Evolutionary conservation across 2,888 invertebrate species (phyloP), one percentile per base, ranked within the genome.

Genomic region (Phanerotoma sp.): DNA sequence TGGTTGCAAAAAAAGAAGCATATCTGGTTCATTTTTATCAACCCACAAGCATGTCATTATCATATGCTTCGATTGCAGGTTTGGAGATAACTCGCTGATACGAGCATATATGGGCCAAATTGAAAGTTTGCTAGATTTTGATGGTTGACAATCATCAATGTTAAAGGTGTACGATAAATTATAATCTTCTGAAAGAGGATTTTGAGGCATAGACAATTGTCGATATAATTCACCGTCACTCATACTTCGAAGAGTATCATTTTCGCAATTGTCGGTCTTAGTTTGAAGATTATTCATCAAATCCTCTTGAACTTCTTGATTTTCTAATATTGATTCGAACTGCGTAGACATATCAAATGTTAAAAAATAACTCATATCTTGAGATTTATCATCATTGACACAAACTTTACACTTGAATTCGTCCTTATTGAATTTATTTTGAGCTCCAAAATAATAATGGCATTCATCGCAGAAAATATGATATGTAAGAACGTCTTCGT

Each of bases 61-160:
- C 28, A 51, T 42, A 42, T 46, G 44, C 11, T 48, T 38, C 16
- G 44, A 38, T 16, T 56, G 37, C 9, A 45, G 46, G 37, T 53
- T 16, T 37, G 45, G 42, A 44, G 60, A 58, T 41, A 57, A 10
- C 45, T 62, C 62, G 44, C 60, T 62, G 3, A 57, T 22, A 38
- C 53, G 50, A 16, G 58, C 11, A 16, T 54, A 56, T 18, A 62
- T 60, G n/a, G 60, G 57, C 60, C 58, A 62, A n/a, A 60, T 54
- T 3, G 56, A 57, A 45, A 35, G n/a, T 11, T 41, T 54, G 10
- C 37, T 48, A 0, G 58, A 58, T 60, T 51, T 57, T 18, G 22
- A 59, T 56, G 22, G 54, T 40, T 13, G 54, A 53, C 59, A 22
- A n/a, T 56, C 59, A 48, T 62, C 58, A n/a, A 52, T 51, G n/a